These are phyloP conservation scores for Gymnarchus niloticus DNA, from an alignment of 2,113 vertebrate species.

Conservation along the genomic window DNA sequence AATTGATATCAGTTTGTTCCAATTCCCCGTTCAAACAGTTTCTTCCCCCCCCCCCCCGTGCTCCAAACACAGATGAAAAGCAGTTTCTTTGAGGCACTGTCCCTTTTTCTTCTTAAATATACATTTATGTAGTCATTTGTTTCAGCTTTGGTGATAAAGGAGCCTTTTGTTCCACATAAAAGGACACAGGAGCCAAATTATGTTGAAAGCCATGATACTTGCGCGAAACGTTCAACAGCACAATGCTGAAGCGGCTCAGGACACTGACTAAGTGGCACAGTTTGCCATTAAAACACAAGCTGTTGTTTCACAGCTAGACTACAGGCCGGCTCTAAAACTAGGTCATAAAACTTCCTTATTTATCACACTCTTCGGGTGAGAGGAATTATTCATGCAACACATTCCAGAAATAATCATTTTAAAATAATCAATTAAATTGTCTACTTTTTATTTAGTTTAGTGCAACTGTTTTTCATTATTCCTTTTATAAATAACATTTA, in stretches of 20 bases:
- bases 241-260: background rate
- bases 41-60: too few species aligned
- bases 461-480: background rate
- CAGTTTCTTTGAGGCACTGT: background rate
- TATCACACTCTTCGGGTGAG: background rate
- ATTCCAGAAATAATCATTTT: slow-evolving; percentile 14
- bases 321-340: background rate
- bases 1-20: background rate
- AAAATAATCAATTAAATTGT: slow-evolving; percentile 9
- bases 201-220: too few species aligned
- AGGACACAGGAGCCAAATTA: background rate
- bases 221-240: too few species aligned
- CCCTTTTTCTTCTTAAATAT: background rate
- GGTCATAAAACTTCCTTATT: slow-evolving; percentile 6
- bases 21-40: slow-evolving; percentile 2
- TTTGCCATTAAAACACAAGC: background rate
- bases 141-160: background rate
- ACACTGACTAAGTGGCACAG: background rate
- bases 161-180: background rate
- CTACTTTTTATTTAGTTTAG: background rate
- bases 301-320: background rate
- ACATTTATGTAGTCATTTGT: background rate
- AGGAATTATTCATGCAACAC: background rate
- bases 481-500: background rate
- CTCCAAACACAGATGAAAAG: background rate